A percentile compares a stretch with the other conserved stretches of the same genome.
These are phyloP conservation scores for Montipora efflorescens DNA, from an alignment of 64 coral and sea anemone genomes.

Conservation along the genomic window DNA sequence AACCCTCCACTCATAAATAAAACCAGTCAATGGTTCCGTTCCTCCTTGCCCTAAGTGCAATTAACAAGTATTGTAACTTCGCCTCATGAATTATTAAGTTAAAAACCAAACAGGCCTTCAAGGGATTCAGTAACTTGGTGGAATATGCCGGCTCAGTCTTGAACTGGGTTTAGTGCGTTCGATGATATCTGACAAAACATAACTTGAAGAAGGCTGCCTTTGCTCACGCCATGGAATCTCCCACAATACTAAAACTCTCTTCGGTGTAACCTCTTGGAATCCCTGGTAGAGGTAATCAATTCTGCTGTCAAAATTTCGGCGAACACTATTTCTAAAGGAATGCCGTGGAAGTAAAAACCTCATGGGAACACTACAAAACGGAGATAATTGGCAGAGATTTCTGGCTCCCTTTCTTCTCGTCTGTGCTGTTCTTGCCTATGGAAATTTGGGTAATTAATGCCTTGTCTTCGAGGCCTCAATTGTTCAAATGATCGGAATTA, in stretches of 20 bases:
- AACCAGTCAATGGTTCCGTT: slow-evolving; percentile 2
- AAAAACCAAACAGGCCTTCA: neutral
- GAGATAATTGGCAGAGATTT: slow-evolving; percentile 1
- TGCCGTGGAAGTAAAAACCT: neutral
- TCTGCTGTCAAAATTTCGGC: neutral
- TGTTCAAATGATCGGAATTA: neutral
- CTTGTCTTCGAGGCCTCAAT: neutral
- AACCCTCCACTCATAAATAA: neutral
- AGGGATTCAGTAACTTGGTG: neutral
- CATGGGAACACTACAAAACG: neutral
- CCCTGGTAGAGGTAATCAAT: neutral
- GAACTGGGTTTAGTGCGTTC: neutral
- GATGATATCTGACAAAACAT: neutral
- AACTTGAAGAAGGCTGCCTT: no score
- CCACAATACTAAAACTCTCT: no score
- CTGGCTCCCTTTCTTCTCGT: neutral
- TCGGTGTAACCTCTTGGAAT: neutral
- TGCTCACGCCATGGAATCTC: no score
- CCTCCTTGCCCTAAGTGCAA: neutral
- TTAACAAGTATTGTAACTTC: slow-evolving; percentile 17
- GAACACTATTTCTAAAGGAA: neutral
- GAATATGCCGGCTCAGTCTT: neutral
- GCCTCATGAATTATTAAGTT: slow-evolving; percentile 13
- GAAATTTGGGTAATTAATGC: slow-evolving; percentile 27
- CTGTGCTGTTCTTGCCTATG: slow-evolving; percentile 34